Evolutionary conservation across 2,888 invertebrate species (phyloP), one percentile per base, ranked within the genome.

Genomic region (Copidosoma aretas): DNA sequence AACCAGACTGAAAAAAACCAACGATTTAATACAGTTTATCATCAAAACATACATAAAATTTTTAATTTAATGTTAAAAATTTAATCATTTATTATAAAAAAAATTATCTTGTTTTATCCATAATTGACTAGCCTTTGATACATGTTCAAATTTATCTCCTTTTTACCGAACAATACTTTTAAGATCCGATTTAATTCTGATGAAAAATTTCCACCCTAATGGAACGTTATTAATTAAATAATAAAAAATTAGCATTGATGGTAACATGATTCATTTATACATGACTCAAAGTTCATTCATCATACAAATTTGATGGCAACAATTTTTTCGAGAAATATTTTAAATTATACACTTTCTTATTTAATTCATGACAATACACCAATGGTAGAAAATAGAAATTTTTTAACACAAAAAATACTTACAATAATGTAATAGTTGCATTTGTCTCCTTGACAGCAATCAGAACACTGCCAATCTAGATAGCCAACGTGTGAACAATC

Each of bases 341-440:
- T 53, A 53, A 10, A 5, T 53, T 21, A 61, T 22, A 10, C 3
- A 2, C 39, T 5, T 17, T n/a, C n/a, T n/a, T 53, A n/a, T n/a
- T n/a, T n/a, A n/a, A n/a, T n/a, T n/a, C n/a, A n/a, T n/a, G n/a
- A n/a, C n/a, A n/a, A n/a, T n/a, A n/a, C n/a, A n/a, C n/a, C n/a
- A n/a, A n/a, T n/a, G n/a, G n/a, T n/a, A n/a, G 22, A 59, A 43
- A 41, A 41, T 21, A 21, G n/a, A 1, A 49, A 21, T 64, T 49
- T 1, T 63, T 21, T 12, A 17, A 62, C 8, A 51, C 21, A 52
- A 25, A 22, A 53, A 60, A 15, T 66, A 91, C 94, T 93, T 86
- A 97, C 97, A 81, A 97, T 94, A 60, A 95, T 90, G 83, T 91
- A 98, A 82, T 94, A 97, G 84, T 98, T 98, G 84, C 97, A 98